A percentile compares a stretch with the other conserved stretches of the same genome.
phyloP scores from a whole-genome alignment of 2,797 vertebrate species.

The Miichthys miiuy region DNA sequence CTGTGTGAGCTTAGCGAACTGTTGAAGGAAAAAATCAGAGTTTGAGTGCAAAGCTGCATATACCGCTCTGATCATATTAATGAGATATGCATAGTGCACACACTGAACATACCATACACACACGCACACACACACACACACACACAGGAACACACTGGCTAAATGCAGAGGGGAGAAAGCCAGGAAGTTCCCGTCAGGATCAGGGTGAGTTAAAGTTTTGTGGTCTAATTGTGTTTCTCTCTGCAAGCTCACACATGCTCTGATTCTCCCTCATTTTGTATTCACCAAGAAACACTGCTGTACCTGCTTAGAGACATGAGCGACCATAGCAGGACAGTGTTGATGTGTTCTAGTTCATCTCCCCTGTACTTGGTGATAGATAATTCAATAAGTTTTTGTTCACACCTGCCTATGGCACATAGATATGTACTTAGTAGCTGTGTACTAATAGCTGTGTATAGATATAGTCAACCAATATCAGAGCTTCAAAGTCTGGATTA shows the following conservation, averaged over 20 bases:
- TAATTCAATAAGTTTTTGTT: no score
- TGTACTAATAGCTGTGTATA: background rate
- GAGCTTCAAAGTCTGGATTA: background rate
- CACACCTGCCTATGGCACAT: no score
- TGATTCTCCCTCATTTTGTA: background rate
- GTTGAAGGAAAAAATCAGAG: conserved; percentile 9
- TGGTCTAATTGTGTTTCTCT: background rate
- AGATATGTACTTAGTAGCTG: no score
- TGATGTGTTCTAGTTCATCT: background rate
- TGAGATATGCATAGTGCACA: background rate
- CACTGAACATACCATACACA: background rate
- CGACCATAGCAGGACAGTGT: background rate
- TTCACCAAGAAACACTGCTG: background rate
- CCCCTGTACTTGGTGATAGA: background rate
- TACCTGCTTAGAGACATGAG: background rate
- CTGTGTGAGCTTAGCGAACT: conserved; percentile 1
- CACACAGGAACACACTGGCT: background rate
- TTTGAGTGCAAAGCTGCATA: background rate
- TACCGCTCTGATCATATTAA: background rate
- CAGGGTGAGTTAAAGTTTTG: conserved; percentile 8
- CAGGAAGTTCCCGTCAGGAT: background rate
- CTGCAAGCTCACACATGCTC: conserved; percentile 43
- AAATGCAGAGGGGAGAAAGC: conserved; percentile 1
- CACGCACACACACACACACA: background rate
- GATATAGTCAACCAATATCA: background rate